A percentile compares a stretch with the other conserved stretches of the same genome.
Conservation (phyloP, 2,113 vertebrate species). For the Tapirus terrestris region DNA sequence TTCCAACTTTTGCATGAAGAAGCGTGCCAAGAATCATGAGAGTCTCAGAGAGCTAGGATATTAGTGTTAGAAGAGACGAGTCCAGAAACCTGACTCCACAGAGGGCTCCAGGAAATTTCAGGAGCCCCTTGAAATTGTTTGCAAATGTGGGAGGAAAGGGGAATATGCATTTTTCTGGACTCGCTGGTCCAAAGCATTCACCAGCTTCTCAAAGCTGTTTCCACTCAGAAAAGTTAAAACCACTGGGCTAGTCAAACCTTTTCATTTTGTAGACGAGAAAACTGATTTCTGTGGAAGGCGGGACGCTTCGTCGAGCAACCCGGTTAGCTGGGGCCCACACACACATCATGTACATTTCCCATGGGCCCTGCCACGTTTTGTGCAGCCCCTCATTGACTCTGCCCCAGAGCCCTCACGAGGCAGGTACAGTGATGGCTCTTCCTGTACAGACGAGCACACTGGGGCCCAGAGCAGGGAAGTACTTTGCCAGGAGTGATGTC, state of each 20-base stretch:
- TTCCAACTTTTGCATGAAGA: neutral
- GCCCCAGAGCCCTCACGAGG: neutral
- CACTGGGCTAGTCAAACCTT: neutral
- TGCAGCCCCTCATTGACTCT: neutral
- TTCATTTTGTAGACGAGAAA: neutral
- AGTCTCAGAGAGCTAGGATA: neutral
- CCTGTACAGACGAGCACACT: neutral
- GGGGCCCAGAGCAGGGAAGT: neutral
- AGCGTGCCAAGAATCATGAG: neutral
- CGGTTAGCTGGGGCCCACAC: neutral
- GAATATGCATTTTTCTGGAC: neutral
- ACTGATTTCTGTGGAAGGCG: neutral
- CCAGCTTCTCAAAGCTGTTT: neutral
- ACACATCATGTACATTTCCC: accelerated
- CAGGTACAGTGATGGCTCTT: neutral
- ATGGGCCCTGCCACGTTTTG: neutral
- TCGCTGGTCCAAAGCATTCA: neutral
- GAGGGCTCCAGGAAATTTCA: too few relatives aligned
- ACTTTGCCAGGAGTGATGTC: neutral
- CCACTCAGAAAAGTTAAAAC: neutral
- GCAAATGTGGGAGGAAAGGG: neutral
- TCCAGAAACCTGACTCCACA: neutral
- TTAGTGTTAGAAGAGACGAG: neutral
- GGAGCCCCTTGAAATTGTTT: neutral
- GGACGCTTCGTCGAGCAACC: neutral